phyloP scores from a whole-genome alignment of 2,797 vertebrate species.

The Ceryle rudis region DNA sequence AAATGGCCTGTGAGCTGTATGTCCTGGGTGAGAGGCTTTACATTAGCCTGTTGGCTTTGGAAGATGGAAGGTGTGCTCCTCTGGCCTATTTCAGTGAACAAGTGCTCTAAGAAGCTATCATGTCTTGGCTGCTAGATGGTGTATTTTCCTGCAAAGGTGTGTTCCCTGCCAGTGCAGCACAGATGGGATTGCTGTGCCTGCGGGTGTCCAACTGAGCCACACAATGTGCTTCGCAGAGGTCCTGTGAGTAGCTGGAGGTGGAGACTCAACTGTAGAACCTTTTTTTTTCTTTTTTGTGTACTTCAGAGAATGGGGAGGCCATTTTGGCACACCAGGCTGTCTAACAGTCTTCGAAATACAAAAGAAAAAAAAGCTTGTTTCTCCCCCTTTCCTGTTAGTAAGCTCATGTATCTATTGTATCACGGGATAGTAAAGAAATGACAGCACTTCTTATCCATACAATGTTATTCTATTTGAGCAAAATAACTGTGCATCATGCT shows the following conservation, averaged over 20 bases:
- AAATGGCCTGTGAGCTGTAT: neutral
- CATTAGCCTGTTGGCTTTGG: neutral
- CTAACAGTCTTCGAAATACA: neutral
- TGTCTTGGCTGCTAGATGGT: neutral
- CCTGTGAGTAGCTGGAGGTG: rapidly evolving
- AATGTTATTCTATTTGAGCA: neutral
- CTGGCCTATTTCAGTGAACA: neutral
- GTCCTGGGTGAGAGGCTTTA: neutral
- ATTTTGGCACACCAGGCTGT: neutral
- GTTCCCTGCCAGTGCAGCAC: neutral
- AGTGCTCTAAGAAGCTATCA: neutral
- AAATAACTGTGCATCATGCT: neutral
- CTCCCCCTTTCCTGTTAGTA: neutral
- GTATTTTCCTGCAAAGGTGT: neutral
- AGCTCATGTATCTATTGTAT: neutral
- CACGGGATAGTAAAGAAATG: neutral
- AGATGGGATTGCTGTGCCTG: neutral
- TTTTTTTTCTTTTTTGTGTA: neutral
- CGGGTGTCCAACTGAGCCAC: neutral
- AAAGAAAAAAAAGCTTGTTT: neutral
- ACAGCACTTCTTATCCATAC: neutral
- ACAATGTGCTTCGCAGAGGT: neutral
- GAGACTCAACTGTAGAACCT: neutral
- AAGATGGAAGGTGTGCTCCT: neutral
- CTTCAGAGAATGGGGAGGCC: neutral